Evolutionary conservation across 1,140 invertebrate genomes (phyloP).

Genomic region (Oncopodura yosiiana): DNA sequence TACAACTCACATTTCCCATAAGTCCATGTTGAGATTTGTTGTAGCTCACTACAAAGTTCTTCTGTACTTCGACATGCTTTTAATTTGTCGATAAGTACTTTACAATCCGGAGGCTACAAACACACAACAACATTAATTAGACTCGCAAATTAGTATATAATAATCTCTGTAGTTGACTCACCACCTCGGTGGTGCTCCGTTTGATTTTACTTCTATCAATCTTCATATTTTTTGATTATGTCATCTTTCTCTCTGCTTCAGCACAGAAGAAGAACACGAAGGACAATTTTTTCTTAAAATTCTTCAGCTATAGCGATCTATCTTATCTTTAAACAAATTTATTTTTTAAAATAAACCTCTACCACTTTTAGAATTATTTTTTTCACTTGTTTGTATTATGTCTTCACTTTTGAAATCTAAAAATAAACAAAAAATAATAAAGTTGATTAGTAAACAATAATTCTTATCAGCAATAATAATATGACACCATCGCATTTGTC

Average conservation of each 20-base stretch:
- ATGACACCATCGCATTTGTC: no score
- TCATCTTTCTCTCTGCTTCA: background rate
- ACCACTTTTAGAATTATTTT: no score
- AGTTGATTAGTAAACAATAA: no score
- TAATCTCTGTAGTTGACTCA: constrained; percentile 42
- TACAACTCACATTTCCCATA: constrained; percentile 85
- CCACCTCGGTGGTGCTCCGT: constrained; percentile 78
- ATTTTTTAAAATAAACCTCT: no score
- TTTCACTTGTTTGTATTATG: no score
- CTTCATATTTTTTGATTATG: constrained; percentile 55
- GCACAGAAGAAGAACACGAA: background rate
- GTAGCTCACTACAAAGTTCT: constrained; percentile 61
- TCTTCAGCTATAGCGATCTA: no score
- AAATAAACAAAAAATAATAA: no score
- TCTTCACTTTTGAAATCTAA: no score
- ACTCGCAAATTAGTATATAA: constrained; percentile 4
- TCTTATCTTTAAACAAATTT: no score
- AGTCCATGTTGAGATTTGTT: constrained; percentile 71
- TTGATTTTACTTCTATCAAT: constrained; percentile 75
- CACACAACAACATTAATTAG: constrained; percentile 7
- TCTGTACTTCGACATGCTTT: constrained; percentile 56
- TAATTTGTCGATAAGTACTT: constrained; percentile 65
- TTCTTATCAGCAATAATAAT: no score
- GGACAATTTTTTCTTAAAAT: background rate
- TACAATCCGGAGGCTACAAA: constrained; percentile 66